A percentile compares a stretch with the other conserved stretches of the same genome.
These are phyloP conservation scores for Syrista parreyssii DNA, from an alignment of 2,888 invertebrate species.

Conservation along the genomic window DNA sequence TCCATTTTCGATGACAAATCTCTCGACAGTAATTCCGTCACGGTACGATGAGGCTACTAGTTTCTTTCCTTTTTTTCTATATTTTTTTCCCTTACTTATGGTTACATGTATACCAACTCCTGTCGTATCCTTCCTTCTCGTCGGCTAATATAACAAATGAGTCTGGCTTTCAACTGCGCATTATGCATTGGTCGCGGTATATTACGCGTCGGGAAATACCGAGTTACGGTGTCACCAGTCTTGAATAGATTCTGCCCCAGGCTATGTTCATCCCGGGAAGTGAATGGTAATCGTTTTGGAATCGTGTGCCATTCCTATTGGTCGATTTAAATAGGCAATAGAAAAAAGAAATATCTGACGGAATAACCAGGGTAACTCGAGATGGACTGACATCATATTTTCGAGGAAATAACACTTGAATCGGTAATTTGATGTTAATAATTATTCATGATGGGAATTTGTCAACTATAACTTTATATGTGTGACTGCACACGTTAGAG, in stretches of 20 bases:
- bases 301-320: neutral
- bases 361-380: neutral
- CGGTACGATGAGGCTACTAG: neutral
- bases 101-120: constrained; percentile 18
- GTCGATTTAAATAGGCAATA: neutral
- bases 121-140: constrained; percentile 34
- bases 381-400: neutral
- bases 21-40: neutral
- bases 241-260: constrained; percentile 22
- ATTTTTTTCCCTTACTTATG: neutral
- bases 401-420: neutral
- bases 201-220: constrained; percentile 43
- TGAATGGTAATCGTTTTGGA: neutral
- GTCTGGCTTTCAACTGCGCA: constrained; percentile 36
- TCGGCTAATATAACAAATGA: constrained; percentile 39
- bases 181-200: constrained; percentile 45
- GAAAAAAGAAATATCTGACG: neutral
- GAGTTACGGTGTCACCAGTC: constrained; percentile 43
- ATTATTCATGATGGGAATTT: neutral
- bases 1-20: neutral
- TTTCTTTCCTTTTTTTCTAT: neutral
- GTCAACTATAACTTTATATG: neutral
- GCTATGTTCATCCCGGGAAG: constrained; percentile 1
- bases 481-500: neutral
- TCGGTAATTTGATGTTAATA: neutral